A percentile compares a stretch with the other conserved stretches of the same genome.
Conservation (phyloP, 2,888 invertebrate species). For the Lasioglossum lativentre region DNA sequence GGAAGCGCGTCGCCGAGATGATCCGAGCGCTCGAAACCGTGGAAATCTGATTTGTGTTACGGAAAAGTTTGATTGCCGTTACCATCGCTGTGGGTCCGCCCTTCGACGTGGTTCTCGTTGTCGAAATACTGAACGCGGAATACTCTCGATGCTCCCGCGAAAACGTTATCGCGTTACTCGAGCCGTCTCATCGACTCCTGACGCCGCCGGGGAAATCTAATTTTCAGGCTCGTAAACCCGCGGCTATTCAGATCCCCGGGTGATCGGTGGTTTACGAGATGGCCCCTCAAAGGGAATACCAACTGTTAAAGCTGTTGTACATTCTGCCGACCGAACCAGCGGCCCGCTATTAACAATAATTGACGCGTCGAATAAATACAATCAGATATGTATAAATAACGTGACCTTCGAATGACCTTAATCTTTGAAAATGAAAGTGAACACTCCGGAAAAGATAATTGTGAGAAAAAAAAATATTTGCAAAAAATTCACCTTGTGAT, state of each 20-base stretch:
- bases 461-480: too few relatives aligned
- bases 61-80: slow-evolving; percentile 77
- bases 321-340: neutral
- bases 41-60: slow-evolving; percentile 74
- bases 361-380: too few relatives aligned
- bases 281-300: slow-evolving; percentile 8
- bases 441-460: too few relatives aligned
- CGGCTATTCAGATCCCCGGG: neutral
- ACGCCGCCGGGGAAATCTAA: slow-evolving; percentile 24
- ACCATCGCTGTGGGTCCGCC: slow-evolving; percentile 40
- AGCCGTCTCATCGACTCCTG: slow-evolving; percentile 19
- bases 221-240: slow-evolving; percentile 31
- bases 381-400: too few relatives aligned
- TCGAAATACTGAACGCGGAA: neutral
- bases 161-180: slow-evolving; percentile 31
- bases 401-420: too few relatives aligned
- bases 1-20: neutral
- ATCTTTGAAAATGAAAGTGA: too few relatives aligned
- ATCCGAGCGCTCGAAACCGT: slow-evolving; percentile 55
- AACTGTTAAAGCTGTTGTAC: neutral
- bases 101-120: slow-evolving; percentile 1
- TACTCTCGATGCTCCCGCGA: slow-evolving; percentile 24
- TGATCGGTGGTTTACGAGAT: slow-evolving; percentile 9
- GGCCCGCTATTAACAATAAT: neutral
- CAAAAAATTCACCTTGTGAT: too few relatives aligned